Conservation (phyloP, 2,888 invertebrate species). For the Oxytorus armatus region DNA sequence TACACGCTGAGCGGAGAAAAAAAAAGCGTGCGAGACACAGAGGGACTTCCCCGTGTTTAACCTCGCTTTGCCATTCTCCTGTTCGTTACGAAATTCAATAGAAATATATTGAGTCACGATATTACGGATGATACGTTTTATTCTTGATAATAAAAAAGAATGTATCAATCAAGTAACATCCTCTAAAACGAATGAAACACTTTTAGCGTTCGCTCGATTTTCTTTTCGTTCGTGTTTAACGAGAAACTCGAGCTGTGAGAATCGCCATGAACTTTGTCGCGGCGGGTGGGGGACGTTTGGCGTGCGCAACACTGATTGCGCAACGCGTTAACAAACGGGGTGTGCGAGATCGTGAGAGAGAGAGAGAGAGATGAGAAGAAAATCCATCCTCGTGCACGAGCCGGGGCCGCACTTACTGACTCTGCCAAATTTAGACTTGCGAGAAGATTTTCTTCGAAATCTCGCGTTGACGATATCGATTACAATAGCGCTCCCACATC, state of each 20-base stretch:
- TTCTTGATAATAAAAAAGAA: too few species aligned
- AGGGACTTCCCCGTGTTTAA: too few species aligned
- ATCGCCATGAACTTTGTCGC: conserved; percentile 6
- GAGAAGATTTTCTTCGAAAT: conserved; percentile 63
- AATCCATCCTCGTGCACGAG: conserved; percentile 40
- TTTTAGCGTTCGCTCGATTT: too few species aligned
- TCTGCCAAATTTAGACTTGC: conserved; percentile 66
- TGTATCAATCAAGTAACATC: too few species aligned
- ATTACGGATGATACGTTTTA: too few species aligned
- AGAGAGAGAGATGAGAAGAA: conserved; percentile 34
- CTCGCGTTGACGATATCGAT: conserved; percentile 66
- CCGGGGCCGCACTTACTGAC: conserved; percentile 41
- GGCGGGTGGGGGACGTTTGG: conserved; percentile 7
- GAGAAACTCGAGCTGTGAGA: conserved; percentile 46
- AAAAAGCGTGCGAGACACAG: conserved; percentile 35
- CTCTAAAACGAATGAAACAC: too few species aligned
- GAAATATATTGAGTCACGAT: too few species aligned
- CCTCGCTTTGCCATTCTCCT: too few species aligned
- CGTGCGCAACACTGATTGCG: conserved; percentile 71
- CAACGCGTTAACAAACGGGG: conserved; percentile 79
- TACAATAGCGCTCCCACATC: conserved; percentile 43
- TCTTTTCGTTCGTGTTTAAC: too few species aligned
- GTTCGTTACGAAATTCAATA: too few species aligned
- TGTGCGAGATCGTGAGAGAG: conserved; percentile 74
- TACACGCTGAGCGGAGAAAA: conserved; percentile 46